phyloP scores from a whole-genome alignment of 2,113 vertebrate genomes.

The Solenodon paradoxus region DNA sequence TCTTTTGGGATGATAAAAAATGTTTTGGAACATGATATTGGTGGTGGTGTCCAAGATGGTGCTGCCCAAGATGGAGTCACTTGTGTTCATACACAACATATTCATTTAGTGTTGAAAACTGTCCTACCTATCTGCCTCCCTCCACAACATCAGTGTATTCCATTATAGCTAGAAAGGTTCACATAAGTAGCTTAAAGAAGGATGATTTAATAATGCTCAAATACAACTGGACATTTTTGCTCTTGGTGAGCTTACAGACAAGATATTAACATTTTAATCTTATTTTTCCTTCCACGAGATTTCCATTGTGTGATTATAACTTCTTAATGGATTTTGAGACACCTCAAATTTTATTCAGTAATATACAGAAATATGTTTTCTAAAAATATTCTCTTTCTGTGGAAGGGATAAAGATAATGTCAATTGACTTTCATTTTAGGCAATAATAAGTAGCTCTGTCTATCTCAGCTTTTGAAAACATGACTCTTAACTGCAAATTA shows the following conservation, averaged over 20 bases:
- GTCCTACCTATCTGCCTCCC: background rate
- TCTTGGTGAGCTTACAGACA: background rate
- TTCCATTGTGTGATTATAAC: background rate
- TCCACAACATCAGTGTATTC: background rate
- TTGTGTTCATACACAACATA: too few relatives aligned
- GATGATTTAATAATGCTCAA: background rate
- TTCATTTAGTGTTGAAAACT: background rate
- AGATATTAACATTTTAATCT: fast-evolving
- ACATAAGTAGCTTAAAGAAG: background rate
- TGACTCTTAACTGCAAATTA: background rate
- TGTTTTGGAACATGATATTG: too few relatives aligned
- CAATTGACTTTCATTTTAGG: background rate
- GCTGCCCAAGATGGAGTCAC: too few relatives aligned
- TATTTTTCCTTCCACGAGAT: fast-evolving
- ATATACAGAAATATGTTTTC: background rate
- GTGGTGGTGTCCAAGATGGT: too few relatives aligned
- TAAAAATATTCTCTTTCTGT: background rate
- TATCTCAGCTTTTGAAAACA: background rate
- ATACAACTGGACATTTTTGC: background rate
- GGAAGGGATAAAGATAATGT: background rate
- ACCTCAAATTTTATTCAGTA: background rate
- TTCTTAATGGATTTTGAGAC: background rate
- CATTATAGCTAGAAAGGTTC: background rate
- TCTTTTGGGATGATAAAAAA: too few relatives aligned
- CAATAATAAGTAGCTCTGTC: background rate